These are phyloP conservation scores for Argya squamiceps DNA, from an alignment of 2,797 vertebrate genomes.

Conservation along the genomic window DNA sequence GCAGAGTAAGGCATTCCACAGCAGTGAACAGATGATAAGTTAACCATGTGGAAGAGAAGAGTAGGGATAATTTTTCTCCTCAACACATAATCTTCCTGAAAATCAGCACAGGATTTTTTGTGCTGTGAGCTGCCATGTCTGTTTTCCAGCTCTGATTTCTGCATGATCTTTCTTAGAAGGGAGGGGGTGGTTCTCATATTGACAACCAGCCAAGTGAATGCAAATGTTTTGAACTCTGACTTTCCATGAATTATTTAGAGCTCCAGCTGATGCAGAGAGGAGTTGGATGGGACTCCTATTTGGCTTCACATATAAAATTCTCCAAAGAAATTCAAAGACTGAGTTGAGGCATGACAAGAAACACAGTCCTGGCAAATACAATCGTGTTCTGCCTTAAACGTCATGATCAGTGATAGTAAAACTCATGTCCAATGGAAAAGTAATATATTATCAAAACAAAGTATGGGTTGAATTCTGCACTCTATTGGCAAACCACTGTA, in stretches of 20 bases:
- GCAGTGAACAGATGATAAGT: not conserved
- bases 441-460: not conserved
- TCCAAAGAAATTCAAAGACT: not conserved
- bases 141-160: not conserved
- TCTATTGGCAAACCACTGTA: not conserved
- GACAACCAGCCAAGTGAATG: not conserved
- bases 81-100: not conserved
- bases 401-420: not conserved
- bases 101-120: not conserved
- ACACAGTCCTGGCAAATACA: not conserved
- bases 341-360: not conserved
- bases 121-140: not conserved
- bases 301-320: not conserved
- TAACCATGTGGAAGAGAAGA: not conserved
- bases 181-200: not conserved
- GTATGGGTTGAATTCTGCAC: not conserved
- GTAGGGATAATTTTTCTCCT: not conserved
- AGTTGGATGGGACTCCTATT: not conserved
- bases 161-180: not conserved
- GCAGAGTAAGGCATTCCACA: not conserved
- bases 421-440: not conserved
- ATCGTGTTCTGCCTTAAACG: not conserved
- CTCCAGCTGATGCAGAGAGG: not conserved
- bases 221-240: not conserved
- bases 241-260: not conserved